Percentiles rank a stretch among this genome's conserved stretches.
Conservation (phyloP, 2,113 vertebrate genomes). For the Nematolebias whitei region DNA sequence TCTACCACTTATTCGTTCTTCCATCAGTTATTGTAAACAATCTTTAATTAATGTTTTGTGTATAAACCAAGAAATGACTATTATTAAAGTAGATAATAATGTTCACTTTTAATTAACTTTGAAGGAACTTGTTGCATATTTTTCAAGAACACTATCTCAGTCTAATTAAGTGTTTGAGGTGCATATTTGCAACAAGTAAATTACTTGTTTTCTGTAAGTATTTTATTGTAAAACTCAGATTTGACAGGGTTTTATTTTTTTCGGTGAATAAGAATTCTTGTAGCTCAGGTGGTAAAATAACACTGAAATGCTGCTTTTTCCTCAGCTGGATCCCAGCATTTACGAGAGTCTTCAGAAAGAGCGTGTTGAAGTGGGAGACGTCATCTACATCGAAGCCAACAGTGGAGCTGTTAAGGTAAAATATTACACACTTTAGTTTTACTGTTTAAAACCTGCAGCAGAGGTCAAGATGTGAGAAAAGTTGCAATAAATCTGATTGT, state of each 20-base stretch:
- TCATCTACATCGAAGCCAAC: conserved; percentile 99
- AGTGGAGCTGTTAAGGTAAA: conserved; percentile 97
- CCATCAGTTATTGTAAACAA: not conserved
- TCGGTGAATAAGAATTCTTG: too few species aligned
- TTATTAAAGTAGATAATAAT: not conserved
- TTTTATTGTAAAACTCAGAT: not conserved
- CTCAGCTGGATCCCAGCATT: conserved; percentile 96
- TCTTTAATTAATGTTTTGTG: not conserved
- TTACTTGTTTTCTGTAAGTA: not conserved
- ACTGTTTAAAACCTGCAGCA: not conserved
- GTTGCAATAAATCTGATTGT: not conserved
- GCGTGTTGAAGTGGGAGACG: conserved; percentile 94
- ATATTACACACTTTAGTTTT: not conserved
- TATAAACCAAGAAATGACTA: not conserved
- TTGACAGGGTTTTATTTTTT: not conserved
- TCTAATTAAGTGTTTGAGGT: not conserved
- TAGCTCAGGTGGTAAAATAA: too few species aligned
- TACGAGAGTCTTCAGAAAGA: conserved; percentile 99
- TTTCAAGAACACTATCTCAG: not conserved
- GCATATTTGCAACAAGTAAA: not conserved
- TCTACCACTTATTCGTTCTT: too few species aligned
- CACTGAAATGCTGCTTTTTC: conserved; percentile 9
- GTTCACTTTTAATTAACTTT: too few species aligned
- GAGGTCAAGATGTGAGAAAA: not conserved
- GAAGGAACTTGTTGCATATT: not conserved